phyloP scores from a whole-genome alignment of 2,113 vertebrate genomes.

The Chloroceryle aenea region DNA sequence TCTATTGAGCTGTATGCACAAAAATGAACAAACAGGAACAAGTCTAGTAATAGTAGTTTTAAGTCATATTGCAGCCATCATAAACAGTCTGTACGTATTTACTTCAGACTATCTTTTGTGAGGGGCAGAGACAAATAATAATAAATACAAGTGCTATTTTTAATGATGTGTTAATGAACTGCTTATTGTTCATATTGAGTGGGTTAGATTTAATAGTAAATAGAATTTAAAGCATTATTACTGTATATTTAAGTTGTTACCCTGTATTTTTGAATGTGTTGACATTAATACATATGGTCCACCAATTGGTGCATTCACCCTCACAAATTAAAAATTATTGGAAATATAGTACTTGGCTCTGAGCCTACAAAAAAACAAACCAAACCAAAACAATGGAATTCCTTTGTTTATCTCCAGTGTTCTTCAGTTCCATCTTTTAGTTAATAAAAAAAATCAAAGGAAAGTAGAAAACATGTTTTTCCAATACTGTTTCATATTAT shows the following conservation, averaged over 20 bases:
- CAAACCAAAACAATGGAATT: neutral
- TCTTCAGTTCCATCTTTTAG: neutral
- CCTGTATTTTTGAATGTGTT: slow-evolving; percentile 51
- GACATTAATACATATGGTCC: slow-evolving; percentile 27
- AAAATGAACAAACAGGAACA: neutral
- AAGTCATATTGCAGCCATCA: neutral
- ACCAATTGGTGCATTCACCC: neutral
- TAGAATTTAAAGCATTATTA: slow-evolving; percentile 48
- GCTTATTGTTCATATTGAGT: slow-evolving; percentile 8
- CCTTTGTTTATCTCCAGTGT: neutral
- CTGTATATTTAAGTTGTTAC: slow-evolving; percentile 47
- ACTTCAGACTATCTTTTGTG: neutral
- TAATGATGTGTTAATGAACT: slow-evolving; percentile 33
- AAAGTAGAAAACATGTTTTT: neutral
- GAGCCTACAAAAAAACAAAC: neutral
- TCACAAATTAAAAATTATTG: slow-evolving; percentile 48
- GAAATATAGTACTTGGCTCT: slow-evolving; percentile 11
- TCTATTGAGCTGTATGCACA: neutral
- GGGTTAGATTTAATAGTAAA: slow-evolving; percentile 46
- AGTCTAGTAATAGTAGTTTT: neutral
- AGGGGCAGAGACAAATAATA: neutral
- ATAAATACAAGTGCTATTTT: neutral
- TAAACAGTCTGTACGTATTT: neutral
- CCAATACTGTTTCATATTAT: slow-evolving; percentile 8
- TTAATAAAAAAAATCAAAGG: neutral